These are phyloP conservation scores for Microtus ochrogaster DNA, from an alignment of 2,113 vertebrate genomes.

Conservation along the genomic window DNA sequence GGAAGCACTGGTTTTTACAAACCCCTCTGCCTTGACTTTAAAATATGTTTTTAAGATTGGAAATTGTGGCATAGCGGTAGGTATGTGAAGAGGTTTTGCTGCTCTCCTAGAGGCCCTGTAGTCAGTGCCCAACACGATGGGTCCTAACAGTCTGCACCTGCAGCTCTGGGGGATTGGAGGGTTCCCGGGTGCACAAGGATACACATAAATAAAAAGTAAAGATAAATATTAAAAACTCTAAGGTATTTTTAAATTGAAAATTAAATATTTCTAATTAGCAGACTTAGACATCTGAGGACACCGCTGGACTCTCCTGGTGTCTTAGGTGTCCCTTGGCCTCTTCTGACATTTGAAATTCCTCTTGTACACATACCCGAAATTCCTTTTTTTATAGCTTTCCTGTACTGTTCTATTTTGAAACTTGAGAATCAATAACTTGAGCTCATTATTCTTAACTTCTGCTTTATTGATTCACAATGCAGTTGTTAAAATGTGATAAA, in stretches of 20 bases:
- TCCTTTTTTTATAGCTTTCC: constrained; percentile 60
- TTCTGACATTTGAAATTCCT: constrained; percentile 54
- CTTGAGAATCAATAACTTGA: constrained; percentile 74
- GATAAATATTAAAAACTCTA: not conserved
- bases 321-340: constrained; percentile 11
- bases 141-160: not conserved
- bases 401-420: constrained; percentile 76
- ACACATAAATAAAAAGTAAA: not conserved
- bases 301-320: constrained; percentile 34
- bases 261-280: constrained; percentile 42
- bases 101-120: not conserved
- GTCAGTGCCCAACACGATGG: not conserved
- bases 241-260: constrained; percentile 3
- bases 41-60: not conserved
- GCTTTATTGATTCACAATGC: constrained; percentile 82
- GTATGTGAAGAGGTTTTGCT: not conserved
- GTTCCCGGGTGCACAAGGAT: not conserved
- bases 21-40: constrained; percentile 25
- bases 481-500: constrained; percentile 83
- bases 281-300: constrained; percentile 50
- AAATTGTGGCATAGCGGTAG: not conserved
- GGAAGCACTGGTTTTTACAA: constrained; percentile 46
- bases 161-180: not conserved
- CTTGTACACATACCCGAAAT: not conserved
- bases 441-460: constrained; percentile 81